Percentiles rank a stretch among this genome's conserved stretches.
These are phyloP conservation scores for Tetrao urogallus DNA, from an alignment of 2,113 vertebrate genomes.

Conservation along the genomic window DNA sequence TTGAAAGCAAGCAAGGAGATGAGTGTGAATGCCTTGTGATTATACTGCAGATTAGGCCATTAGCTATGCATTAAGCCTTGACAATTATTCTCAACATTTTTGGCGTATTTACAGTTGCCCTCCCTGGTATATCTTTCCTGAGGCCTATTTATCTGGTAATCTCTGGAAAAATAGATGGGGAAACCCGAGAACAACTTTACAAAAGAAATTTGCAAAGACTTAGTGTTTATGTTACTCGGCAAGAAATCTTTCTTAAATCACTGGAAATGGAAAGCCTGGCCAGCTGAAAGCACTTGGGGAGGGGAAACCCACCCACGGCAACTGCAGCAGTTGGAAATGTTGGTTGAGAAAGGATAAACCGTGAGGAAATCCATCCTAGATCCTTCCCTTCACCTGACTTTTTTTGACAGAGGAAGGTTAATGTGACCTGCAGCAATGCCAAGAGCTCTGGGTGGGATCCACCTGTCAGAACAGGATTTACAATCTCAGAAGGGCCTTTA, in stretches of 20 bases:
- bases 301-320: neutral
- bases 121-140: neutral
- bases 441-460: neutral
- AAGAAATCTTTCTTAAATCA: neutral
- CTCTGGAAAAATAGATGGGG: neutral
- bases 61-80: constrained; percentile 20
- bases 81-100: neutral
- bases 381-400: neutral
- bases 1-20: neutral
- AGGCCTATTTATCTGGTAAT: constrained; percentile 1
- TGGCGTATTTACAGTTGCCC: neutral
- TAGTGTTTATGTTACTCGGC: neutral
- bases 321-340: neutral
- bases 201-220: neutral
- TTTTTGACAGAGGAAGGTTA: neutral
- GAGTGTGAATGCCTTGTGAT: neutral
- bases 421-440: neutral
- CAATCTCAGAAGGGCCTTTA: neutral
- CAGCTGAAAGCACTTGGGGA: neutral
- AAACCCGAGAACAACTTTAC: constrained; percentile 8
- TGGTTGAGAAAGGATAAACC: neutral
- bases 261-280: neutral
- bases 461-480: neutral
- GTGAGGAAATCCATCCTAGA: neutral
- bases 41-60: neutral